Percentiles rank a stretch among this genome's conserved stretches.
Evolutionary conservation across 2,113 vertebrate species (phyloP).

Genomic region (Indicator maculatus): DNA sequence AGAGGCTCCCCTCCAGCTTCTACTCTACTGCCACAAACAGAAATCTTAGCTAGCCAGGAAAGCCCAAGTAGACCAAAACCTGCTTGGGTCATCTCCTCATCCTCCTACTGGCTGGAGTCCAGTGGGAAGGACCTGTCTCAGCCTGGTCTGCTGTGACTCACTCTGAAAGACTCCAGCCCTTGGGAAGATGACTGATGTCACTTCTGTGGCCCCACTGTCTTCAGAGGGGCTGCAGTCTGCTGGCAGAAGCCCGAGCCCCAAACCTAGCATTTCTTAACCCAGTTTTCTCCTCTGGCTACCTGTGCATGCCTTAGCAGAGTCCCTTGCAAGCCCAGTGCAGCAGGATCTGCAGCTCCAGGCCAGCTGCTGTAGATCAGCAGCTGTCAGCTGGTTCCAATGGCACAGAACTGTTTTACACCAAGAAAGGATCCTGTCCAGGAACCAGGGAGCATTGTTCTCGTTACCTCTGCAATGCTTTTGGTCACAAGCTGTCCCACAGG

Average conservation of each 20-base stretch:
- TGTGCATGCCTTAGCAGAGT: not conserved
- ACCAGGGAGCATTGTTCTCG: not conserved
- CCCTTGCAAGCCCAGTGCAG: accelerated
- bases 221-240: not conserved
- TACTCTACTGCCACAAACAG: not conserved
- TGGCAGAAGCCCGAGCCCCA: not conserved
- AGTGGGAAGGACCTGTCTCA: not conserved
- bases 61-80: not conserved
- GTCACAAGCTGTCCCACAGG: not conserved
- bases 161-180: not conserved
- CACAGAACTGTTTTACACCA: not conserved
- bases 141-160: not conserved
- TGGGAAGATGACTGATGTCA: not conserved
- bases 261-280: not conserved
- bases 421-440: not conserved
- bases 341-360: not conserved
- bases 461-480: not conserved
- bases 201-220: not conserved
- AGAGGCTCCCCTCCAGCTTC: not conserved
- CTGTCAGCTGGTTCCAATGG: not conserved
- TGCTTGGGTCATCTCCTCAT: not conserved
- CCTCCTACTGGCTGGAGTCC: not conserved
- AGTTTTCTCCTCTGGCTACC: not conserved
- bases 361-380: not conserved
- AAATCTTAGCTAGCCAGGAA: not conserved